A percentile compares a stretch with the other conserved stretches of the same genome.
These are phyloP conservation scores for Drosophila teissieri DNA, from an alignment of 1,140 invertebrate species.

Conservation along the genomic window DNA sequence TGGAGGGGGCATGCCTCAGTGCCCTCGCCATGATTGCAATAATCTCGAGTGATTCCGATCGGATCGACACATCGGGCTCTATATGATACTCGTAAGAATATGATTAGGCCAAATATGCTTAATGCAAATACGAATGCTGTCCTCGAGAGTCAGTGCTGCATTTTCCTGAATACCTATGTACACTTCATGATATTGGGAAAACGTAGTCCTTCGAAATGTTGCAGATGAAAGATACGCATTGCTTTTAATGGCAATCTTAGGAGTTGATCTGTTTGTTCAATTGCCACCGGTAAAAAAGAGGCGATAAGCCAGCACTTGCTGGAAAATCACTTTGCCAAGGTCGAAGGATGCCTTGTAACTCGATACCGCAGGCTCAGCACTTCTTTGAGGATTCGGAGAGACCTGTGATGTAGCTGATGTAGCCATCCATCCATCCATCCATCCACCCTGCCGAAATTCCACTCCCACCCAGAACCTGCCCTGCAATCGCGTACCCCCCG, in stretches of 20 bases:
- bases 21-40: not conserved
- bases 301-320: slow-evolving; percentile 9
- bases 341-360: slow-evolving; percentile 5
- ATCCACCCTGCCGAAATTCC: slow-evolving; percentile 19
- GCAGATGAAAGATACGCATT: too few species aligned
- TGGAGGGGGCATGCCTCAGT: not conserved
- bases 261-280: not conserved
- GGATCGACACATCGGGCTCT: not conserved
- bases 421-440: too few species aligned
- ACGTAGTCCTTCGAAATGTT: too few species aligned
- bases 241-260: too few species aligned
- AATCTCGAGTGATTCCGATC: not conserved
- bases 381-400: not conserved
- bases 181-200: too few species aligned
- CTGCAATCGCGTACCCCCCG: slow-evolving; percentile 7
- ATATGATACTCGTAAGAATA: not conserved
- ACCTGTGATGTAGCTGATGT: not conserved
- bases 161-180: too few species aligned
- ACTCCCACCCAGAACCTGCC: not conserved
- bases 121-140: too few species aligned
- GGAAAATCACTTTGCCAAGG: not conserved
- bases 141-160: too few species aligned
- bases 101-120: not conserved
- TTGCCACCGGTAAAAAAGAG: slow-evolving; percentile 6
- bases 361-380: slow-evolving; percentile 17